Percentiles rank a stretch among this genome's conserved stretches.
Conservation (phyloP, 2,888 invertebrate genomes). For the Brachypalpus laphriformis region DNA sequence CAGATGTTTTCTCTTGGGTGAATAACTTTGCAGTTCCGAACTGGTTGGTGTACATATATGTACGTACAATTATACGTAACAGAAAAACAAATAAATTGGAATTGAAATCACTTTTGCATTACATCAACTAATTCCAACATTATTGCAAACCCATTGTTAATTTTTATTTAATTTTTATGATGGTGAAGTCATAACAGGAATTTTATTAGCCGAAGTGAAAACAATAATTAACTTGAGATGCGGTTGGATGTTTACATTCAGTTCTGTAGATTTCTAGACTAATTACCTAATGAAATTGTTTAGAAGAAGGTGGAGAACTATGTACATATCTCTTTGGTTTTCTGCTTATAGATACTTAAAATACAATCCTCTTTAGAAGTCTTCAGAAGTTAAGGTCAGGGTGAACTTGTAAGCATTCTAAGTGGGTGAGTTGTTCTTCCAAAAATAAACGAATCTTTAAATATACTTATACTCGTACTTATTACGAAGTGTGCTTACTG, state of each 20-base stretch:
- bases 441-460: neutral
- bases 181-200: neutral
- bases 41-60: too few relatives aligned
- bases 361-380: neutral
- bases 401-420: neutral
- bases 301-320: neutral
- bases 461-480: too few relatives aligned
- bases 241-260: conserved; percentile 24
- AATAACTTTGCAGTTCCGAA: too few relatives aligned
- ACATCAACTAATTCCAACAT: neutral
- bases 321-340: too few relatives aligned
- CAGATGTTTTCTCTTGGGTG: neutral
- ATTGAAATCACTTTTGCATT: neutral
- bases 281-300: conserved; percentile 7
- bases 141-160: neutral
- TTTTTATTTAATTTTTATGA: neutral
- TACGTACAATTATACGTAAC: neutral
- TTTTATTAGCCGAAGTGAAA: conserved; percentile 14
- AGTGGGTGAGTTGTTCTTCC: neutral
- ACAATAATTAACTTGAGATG: conserved; percentile 28
- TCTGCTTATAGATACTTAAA: neutral
- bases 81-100: neutral
- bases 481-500: neutral
- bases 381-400: neutral
- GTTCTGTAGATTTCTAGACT: neutral